A percentile compares a stretch with the other conserved stretches of the same genome.
Evolutionary conservation across 2,888 invertebrate species (phyloP).

Genomic region (Drosophila diplacantha): DNA sequence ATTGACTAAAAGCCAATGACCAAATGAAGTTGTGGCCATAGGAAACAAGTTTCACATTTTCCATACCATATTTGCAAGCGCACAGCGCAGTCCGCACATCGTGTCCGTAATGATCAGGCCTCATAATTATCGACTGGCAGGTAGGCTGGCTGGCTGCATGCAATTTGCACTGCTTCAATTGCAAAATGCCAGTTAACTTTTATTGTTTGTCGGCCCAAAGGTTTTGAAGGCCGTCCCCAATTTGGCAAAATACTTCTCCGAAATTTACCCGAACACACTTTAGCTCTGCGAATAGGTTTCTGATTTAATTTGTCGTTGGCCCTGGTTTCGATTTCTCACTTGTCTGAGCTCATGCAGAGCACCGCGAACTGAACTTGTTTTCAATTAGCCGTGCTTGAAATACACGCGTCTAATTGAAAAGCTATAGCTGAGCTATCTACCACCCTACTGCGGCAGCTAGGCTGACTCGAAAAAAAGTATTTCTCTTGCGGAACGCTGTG

Average conservation of each 20-base stretch:
- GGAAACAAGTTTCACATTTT: conserved; percentile 64
- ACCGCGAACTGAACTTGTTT: conserved; percentile 44
- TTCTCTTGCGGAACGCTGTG: conserved; percentile 2
- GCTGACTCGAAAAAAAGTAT: not conserved
- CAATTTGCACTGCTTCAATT: conserved; percentile 26
- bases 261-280: not conserved
- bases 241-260: conserved; percentile 13
- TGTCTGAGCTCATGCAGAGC: conserved; percentile 13
- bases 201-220: conserved; percentile 20
- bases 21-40: conserved; percentile 58
- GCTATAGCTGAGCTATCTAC: not conserved
- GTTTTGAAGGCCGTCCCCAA: conserved; percentile 31
- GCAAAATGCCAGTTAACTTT: conserved; percentile 26
- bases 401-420: conserved; percentile 16
- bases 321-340: conserved; percentile 26
- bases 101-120: conserved; percentile 14
- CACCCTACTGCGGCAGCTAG: not conserved
- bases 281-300: conserved; percentile 6
- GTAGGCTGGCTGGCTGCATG: conserved; percentile 12
- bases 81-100: conserved; percentile 1
- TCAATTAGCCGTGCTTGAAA: conserved; percentile 44
- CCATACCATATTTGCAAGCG: conserved; percentile 20
- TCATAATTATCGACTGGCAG: conserved; percentile 22
- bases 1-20: conserved; percentile 62
- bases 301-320: conserved; percentile 24